Percentiles rank a stretch among this genome's conserved stretches.
phyloP scores from a whole-genome alignment of 2,113 vertebrate genomes.

The Nettapus auritus region DNA sequence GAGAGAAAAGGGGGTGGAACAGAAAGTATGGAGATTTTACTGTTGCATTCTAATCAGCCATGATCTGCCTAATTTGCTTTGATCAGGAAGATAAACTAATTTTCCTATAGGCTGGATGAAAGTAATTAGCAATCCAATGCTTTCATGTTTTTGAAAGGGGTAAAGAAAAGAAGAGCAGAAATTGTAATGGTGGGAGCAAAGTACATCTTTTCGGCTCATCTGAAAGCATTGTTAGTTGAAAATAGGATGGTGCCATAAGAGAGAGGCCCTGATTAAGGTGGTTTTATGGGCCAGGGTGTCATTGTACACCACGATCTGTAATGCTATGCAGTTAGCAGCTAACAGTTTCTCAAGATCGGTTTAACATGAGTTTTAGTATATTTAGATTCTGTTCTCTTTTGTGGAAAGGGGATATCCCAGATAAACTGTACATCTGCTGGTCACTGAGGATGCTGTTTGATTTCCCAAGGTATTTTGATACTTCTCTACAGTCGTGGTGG shows the following conservation, averaged over 20 bases:
- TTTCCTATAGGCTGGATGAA: slow-evolving; percentile 81
- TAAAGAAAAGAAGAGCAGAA: slow-evolving; percentile 77
- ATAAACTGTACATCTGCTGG: not conserved
- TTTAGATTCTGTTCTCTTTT: not conserved
- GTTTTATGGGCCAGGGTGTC: slow-evolving; percentile 4
- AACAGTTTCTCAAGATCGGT: not conserved
- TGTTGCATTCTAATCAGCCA: slow-evolving; percentile 84
- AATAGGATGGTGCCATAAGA: slow-evolving; percentile 61
- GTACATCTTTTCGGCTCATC: slow-evolving; percentile 73
- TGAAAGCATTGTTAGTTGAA: slow-evolving; percentile 73
- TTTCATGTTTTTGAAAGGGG: slow-evolving; percentile 81
- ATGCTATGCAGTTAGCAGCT: not conserved
- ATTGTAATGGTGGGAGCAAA: slow-evolving; percentile 72
- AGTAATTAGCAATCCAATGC: slow-evolving; percentile 82
- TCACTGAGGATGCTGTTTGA: not conserved
- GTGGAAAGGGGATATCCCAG: not conserved
- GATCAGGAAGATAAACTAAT: slow-evolving; percentile 87
- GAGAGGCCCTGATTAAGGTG: slow-evolving; percentile 38
- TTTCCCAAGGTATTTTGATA: not conserved
- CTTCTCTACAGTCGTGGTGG: not conserved
- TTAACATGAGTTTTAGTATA: not conserved
- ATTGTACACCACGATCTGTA: not conserved
- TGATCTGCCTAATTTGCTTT: slow-evolving; percentile 87
- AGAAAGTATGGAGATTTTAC: slow-evolving; percentile 85
- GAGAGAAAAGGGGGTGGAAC: slow-evolving; percentile 80